Base-by-base conservation (phyloP, 2,888 invertebrate genomes). In the Petrolisthes cinctipes region DNA sequence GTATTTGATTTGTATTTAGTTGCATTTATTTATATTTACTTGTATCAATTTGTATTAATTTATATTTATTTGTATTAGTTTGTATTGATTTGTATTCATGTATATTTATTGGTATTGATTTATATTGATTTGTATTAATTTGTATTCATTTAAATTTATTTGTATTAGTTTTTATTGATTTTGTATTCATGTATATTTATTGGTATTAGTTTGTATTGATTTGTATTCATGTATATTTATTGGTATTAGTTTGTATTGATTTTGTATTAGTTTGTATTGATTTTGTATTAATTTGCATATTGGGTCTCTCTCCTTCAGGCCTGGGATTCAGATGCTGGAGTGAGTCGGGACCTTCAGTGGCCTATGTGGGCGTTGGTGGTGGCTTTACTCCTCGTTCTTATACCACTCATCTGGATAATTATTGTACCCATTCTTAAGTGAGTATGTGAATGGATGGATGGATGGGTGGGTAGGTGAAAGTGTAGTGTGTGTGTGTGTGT, bases 391-490 rank as follows among this genome's bases (percentile, higher is more conserved):
- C 97, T 97, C 82, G 95, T 97, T 75, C 93, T 96, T 85, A 95
- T 96, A 5, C 97, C 97, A 0, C 96, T 97, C 95, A 96, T 97
- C 91, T 92, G 95, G 91, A 96, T 96, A 17, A 96, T 97, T 0
- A 94, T 97, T 14, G 94, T 97, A 86, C 98, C 98, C 4, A 97
- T 98, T 92, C 96, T 97, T 0, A 94, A 97, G 97, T 96, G 92
- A 92, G 91, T 83, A 5, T 37, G 61, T 61, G 61, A 1, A 3
- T 61, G 61, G 1, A 61, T 61, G 61, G 9, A 17, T 61, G 61
- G 9, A 17, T 61, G 61, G 9, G 61, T 61, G 61, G 9, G 61
- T 61, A 17, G 9, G 61, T 61, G 61, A n/a, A n/a, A 11, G 61
- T 61, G 61, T 61, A 37, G 61, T 0, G 17, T 61, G 17, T 61